Evolutionary conservation across 2,113 vertebrate genomes (phyloP).

Genomic region (Argyrosomus japonicus): DNA sequence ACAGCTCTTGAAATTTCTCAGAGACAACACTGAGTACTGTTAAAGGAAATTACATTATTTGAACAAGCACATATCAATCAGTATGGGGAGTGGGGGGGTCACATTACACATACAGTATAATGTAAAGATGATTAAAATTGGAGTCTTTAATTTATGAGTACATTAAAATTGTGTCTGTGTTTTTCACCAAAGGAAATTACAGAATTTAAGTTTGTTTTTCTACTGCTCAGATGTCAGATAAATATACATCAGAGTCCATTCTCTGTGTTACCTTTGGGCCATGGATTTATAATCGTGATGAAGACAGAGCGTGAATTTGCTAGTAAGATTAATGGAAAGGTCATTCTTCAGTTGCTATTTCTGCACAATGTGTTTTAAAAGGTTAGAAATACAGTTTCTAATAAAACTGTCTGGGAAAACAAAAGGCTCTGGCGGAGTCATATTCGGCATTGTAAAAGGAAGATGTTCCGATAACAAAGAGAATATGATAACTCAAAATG

Average conservation of each 20-base stretch:
- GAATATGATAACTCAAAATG: background rate
- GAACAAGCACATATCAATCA: constrained; percentile 27
- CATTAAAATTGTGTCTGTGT: constrained; percentile 27
- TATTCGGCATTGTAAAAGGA: background rate
- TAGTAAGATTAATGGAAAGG: constrained; percentile 13
- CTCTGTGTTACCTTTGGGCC: constrained; percentile 1
- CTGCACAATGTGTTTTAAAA: constrained; percentile 30
- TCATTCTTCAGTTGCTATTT: constrained; percentile 25
- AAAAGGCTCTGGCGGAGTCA: background rate
- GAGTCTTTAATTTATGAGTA: constrained; percentile 32
- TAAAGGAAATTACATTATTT: constrained; percentile 36
- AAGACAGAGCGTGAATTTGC: background rate
- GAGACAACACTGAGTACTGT: constrained; percentile 8
- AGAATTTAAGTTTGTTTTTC: constrained; percentile 51
- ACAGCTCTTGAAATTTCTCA: background rate
- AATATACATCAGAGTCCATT: constrained; percentile 28
- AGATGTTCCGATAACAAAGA: constrained; percentile 7
- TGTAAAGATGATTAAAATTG: constrained; percentile 27
- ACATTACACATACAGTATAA: constrained; percentile 12
- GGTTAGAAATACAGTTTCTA: constrained; percentile 16
- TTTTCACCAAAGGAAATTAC: constrained; percentile 55
- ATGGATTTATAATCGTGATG: constrained; percentile 17
- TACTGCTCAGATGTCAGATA: constrained; percentile 22
- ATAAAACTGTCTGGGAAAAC: constrained; percentile 8
- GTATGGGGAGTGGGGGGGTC: background rate